Percentiles rank a stretch among this genome's conserved stretches.
phyloP scores from a whole-genome alignment of 2,797 vertebrate species.

The Mormyrops boulengeri region DNA sequence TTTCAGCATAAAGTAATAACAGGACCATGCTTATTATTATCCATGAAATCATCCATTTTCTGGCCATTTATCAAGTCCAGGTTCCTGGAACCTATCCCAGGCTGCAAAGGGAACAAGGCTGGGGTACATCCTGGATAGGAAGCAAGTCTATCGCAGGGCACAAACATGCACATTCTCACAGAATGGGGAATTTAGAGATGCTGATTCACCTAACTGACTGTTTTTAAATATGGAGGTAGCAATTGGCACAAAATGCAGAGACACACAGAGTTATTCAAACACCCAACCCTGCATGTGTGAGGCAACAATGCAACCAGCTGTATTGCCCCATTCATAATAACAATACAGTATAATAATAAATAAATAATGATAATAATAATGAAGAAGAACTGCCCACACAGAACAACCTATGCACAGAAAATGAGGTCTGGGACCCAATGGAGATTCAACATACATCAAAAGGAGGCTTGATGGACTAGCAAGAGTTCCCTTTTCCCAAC shows the following conservation, averaged over 20 bases:
- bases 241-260: constrained; percentile 42
- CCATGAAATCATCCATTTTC: not conserved
- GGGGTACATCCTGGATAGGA: not conserved
- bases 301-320: not conserved
- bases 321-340: not conserved
- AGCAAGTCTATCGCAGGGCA: not conserved
- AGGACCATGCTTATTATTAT: not conserved
- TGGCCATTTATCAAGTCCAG: not conserved
- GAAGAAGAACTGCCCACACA: not conserved
- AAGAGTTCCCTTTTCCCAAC: not conserved
- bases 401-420: not conserved
- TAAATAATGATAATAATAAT: not conserved
- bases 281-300: not conserved
- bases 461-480: not conserved
- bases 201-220: not conserved
- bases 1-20: not conserved
- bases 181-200: not conserved
- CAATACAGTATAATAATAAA: not conserved
- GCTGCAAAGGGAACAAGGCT: not conserved
- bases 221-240: not conserved
- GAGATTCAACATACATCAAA: not conserved
- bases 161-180: not conserved
- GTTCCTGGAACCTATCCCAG: not conserved
- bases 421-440: not conserved
- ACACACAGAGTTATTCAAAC: constrained; percentile 30